phyloP scores from a whole-genome alignment of 1,140 invertebrate genomes.

The Apis florea region DNA sequence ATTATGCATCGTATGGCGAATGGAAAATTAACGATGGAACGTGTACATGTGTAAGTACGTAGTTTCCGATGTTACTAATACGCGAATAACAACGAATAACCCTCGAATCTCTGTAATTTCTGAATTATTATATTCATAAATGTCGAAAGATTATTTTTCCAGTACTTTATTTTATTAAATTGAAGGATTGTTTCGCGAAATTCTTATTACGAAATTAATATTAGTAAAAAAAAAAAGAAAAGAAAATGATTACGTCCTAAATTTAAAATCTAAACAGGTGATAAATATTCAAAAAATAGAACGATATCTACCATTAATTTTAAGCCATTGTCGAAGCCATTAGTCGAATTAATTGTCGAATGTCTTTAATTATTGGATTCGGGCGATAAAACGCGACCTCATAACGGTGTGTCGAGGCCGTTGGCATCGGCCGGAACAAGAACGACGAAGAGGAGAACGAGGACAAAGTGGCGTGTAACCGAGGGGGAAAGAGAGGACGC shows the following conservation, averaged over 20 bases:
- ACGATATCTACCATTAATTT: neutral
- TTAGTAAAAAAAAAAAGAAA: too few species aligned
- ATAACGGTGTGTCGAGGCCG: slow-evolving; percentile 17
- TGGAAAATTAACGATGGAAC: neutral
- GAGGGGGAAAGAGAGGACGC: neutral
- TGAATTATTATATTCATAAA: neutral
- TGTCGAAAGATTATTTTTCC: too few species aligned
- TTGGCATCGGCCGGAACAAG: slow-evolving; percentile 21
- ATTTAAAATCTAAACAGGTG: too few species aligned
- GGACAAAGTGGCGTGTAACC: slow-evolving; percentile 23
- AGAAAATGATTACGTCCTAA: too few species aligned
- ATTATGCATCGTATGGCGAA: neutral
- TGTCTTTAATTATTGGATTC: slow-evolving; percentile 72
- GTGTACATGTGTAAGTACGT: neutral
- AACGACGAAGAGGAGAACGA: neutral
- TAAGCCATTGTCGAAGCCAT: slow-evolving; percentile 57
- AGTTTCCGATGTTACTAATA: neutral
- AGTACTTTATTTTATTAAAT: too few species aligned
- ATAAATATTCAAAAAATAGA: neutral
- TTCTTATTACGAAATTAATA: too few species aligned
- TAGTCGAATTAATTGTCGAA: slow-evolving; percentile 75
- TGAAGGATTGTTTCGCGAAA: too few species aligned
- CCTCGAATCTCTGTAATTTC: slow-evolving; percentile 1
- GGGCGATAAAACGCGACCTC: slow-evolving; percentile 66
- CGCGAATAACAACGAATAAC: slow-evolving; percentile 15